phyloP scores from a whole-genome alignment of 2,797 vertebrate genomes.

The Harpagifer antarcticus region DNA sequence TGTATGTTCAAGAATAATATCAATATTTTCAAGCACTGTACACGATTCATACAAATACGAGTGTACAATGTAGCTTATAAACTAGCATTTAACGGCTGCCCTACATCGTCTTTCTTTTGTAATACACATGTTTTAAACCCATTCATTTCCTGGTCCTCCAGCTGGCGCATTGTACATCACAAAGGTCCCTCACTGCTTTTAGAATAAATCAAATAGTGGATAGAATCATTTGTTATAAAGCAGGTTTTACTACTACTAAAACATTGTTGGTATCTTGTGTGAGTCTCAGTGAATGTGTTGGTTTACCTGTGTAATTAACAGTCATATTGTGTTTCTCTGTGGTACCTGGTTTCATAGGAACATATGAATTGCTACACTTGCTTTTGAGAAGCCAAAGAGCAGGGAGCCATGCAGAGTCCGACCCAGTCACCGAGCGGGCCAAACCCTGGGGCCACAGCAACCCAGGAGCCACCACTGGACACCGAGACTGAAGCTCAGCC shows the following conservation, averaged over 20 bases:
- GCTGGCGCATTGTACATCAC: conserved; percentile 49
- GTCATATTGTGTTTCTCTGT: conserved; percentile 30
- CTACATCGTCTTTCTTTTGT: conserved; percentile 56
- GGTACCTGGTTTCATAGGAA: conserved; percentile 28
- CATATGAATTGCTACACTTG: not conserved
- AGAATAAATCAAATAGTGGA: not conserved
- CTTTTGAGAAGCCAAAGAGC: conserved; percentile 29
- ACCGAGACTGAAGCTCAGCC: conserved; percentile 16
- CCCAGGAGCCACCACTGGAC: conserved; percentile 28
- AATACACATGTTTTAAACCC: conserved; percentile 62
- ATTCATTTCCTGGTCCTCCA: conserved; percentile 56
- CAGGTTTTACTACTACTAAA: not conserved
- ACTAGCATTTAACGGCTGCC: conserved; percentile 10
- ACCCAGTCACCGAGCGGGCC: conserved; percentile 31
- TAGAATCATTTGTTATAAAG: not conserved
- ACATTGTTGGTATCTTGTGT: not conserved
- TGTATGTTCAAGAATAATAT: not conserved
- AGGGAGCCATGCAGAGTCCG: conserved; percentile 70
- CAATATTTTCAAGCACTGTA: not conserved
- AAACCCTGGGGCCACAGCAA: conserved; percentile 38
- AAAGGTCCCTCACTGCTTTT: conserved; percentile 33
- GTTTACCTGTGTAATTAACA: conserved; percentile 8
- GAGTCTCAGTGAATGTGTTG: not conserved
- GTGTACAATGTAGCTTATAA: not conserved
- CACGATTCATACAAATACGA: not conserved